Conservation (phyloP, 2,888 invertebrate genomes). For the Nomada goodeniana region DNA sequence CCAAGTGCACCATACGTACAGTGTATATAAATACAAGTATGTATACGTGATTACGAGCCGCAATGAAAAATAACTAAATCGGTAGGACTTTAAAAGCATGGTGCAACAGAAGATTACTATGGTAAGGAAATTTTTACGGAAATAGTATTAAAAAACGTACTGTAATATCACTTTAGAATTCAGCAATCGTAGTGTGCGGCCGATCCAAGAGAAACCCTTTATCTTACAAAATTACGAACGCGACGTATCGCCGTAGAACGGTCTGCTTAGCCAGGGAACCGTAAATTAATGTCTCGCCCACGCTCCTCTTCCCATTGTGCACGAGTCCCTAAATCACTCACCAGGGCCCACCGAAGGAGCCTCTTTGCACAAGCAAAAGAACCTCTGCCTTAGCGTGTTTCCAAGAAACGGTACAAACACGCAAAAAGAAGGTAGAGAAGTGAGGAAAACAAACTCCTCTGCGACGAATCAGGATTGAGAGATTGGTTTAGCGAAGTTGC, state of each 20-base stretch:
- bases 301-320: slow-evolving; percentile 53
- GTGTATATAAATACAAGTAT: too few relatives aligned
- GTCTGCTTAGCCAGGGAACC: slow-evolving; percentile 33
- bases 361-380: slow-evolving; percentile 36
- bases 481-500: slow-evolving; percentile 45
- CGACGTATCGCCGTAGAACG: slow-evolving; percentile 20
- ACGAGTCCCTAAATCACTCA: slow-evolving; percentile 63
- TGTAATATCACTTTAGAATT: neutral
- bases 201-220: slow-evolving; percentile 9
- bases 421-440: neutral
- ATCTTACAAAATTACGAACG: slow-evolving; percentile 45
- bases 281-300: slow-evolving; percentile 63
- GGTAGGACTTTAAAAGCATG: too few relatives aligned
- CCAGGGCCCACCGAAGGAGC: slow-evolving; percentile 22
- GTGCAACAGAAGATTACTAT: too few relatives aligned
- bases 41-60: too few relatives aligned
- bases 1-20: too few relatives aligned
- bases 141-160: neutral
- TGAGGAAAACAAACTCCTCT: slow-evolving; percentile 44
- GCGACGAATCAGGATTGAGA: slow-evolving; percentile 49
- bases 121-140: neutral
- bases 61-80: too few relatives aligned
- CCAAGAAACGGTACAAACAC: slow-evolving; percentile 7
- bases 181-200: neutral
- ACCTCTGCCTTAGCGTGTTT: slow-evolving; percentile 13